A percentile compares a stretch with the other conserved stretches of the same genome.
Conservation (phyloP, 2,888 invertebrate genomes). For the Catocala sponsa region DNA sequence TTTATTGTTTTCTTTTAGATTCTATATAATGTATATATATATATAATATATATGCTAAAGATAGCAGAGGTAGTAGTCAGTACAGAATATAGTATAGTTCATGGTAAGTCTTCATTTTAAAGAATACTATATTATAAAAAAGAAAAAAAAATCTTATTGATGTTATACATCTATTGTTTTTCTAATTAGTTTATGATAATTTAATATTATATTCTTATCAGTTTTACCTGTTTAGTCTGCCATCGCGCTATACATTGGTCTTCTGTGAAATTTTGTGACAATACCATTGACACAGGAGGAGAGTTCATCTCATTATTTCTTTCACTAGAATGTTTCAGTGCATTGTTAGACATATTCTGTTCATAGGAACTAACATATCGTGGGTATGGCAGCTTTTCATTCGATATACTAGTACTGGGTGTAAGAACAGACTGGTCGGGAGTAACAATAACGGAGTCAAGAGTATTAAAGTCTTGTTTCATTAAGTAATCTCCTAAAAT, state of each 20-base stretch:
- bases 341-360: slow-evolving; percentile 43
- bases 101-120: too few relatives aligned
- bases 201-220: background rate
- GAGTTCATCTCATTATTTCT: slow-evolving; percentile 46
- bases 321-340: slow-evolving; percentile 39
- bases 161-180: too few relatives aligned
- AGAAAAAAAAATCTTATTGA: too few relatives aligned
- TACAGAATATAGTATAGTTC: too few relatives aligned
- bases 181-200: too few relatives aligned
- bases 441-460: slow-evolving; percentile 68
- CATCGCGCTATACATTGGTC: slow-evolving; percentile 85
- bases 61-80: too few relatives aligned
- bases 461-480: slow-evolving; percentile 73
- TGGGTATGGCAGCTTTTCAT: slow-evolving; percentile 67
- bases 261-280: slow-evolving; percentile 64
- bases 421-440: slow-evolving; percentile 61
- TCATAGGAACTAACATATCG: slow-evolving; percentile 70
- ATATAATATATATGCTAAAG: too few relatives aligned
- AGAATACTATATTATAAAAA: too few relatives aligned
- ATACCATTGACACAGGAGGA: slow-evolving; percentile 62
- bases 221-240: slow-evolving; percentile 89
- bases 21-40: too few relatives aligned
- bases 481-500: slow-evolving; percentile 75
- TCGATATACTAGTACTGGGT: slow-evolving; percentile 62
- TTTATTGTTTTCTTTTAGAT: too few relatives aligned